These are phyloP conservation scores for Philopotamus ludificatus DNA, from an alignment of 1,140 invertebrate species.

Conservation along the genomic window DNA sequence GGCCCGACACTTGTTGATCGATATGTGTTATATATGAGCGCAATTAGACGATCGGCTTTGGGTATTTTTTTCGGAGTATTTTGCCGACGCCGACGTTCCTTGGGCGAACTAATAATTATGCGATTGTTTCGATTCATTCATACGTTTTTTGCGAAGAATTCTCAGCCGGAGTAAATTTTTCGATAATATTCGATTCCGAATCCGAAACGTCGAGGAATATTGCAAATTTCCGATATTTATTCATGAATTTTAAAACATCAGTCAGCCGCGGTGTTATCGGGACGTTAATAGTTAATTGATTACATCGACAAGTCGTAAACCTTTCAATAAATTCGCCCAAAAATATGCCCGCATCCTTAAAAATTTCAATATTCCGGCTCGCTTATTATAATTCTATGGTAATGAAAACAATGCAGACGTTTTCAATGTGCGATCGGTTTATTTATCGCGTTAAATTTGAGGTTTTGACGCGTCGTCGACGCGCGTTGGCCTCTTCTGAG, in stretches of 20 bases:
- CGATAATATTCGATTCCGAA: slow-evolving; percentile 12
- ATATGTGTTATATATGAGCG: neutral
- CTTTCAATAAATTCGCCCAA: slow-evolving; percentile 7
- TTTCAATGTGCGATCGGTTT: slow-evolving; percentile 8
- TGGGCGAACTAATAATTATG: too few species aligned
- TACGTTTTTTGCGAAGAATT: too few species aligned
- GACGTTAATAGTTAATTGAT: neutral
- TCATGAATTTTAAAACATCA: too few species aligned
- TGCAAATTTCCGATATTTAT: too few species aligned
- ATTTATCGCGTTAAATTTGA: too few species aligned
- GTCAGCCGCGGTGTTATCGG: too few species aligned
- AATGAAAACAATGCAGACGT: slow-evolving; percentile 7
- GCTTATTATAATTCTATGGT: slow-evolving; percentile 18
- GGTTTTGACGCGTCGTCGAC: too few species aligned
- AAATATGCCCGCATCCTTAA: slow-evolving; percentile 14
- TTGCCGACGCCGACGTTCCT: too few species aligned
- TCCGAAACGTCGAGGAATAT: too few species aligned
- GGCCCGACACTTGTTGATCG: neutral
- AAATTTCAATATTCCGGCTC: slow-evolving; percentile 22
- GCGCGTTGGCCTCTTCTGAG: too few species aligned
- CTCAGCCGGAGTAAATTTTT: neutral
- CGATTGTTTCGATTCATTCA: too few species aligned
- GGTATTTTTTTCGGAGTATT: neutral
- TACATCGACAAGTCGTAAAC: slow-evolving; percentile 18
- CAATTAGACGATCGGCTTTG: neutral